These are phyloP conservation scores for Odontamblyopus lacepedii DNA, from an alignment of 2,797 vertebrate genomes.

Conservation along the genomic window DNA sequence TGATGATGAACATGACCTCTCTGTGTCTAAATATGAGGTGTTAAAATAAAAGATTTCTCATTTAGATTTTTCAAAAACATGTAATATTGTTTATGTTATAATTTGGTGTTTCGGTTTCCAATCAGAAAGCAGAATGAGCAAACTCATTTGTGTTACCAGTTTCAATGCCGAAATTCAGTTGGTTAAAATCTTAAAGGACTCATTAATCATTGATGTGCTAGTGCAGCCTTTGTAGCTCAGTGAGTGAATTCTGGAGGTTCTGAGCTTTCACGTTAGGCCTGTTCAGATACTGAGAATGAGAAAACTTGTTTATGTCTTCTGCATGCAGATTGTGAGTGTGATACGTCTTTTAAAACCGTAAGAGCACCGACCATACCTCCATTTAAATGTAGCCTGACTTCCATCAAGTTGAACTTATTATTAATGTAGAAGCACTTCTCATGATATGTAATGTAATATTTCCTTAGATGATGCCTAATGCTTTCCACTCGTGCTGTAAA, in stretches of 20 bases:
- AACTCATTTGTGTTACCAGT: background rate
- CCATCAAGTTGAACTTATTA: constrained; percentile 2
- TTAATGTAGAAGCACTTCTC: constrained; percentile 5
- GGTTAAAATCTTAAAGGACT: background rate
- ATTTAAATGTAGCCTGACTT: background rate
- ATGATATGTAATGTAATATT: constrained; percentile 2
- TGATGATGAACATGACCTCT: too few relatives aligned
- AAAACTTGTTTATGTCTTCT: too few relatives aligned
- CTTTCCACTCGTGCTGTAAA: background rate
- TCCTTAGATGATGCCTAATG: constrained; percentile 4
- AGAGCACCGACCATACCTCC: background rate
- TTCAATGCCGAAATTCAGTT: background rate
- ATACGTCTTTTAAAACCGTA: background rate
- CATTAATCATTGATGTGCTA: too few relatives aligned
- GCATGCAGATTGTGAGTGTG: background rate
- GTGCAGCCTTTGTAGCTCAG: too few relatives aligned
- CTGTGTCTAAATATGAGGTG: too few relatives aligned
- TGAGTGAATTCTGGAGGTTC: too few relatives aligned
- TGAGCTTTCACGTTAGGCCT: too few relatives aligned
- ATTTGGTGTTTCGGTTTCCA: background rate
- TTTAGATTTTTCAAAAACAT: too few relatives aligned
- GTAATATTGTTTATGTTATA: too few relatives aligned
- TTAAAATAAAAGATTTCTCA: too few relatives aligned
- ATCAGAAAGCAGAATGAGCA: background rate
- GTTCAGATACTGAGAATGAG: too few relatives aligned